A percentile compares a stretch with the other conserved stretches of the same genome.
Evolutionary conservation across 2,888 invertebrate species (phyloP).

Genomic region (Parnassius apollo): DNA sequence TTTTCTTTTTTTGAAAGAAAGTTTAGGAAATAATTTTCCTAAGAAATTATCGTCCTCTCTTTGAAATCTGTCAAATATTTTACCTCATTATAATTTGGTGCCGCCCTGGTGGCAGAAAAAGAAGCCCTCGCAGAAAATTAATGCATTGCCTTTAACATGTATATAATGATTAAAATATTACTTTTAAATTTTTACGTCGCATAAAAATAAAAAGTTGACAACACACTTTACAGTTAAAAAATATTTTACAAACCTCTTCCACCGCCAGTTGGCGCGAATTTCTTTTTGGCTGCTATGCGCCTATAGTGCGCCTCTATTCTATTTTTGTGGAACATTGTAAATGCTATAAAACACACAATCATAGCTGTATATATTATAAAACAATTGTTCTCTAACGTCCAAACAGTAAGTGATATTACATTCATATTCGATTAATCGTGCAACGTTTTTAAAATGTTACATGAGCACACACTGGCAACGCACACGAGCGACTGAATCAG

Average conservation of each 20-base stretch:
- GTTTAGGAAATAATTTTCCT: too few species aligned
- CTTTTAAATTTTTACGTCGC: too few species aligned
- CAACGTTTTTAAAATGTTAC: conserved; percentile 11
- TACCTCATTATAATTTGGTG: too few species aligned
- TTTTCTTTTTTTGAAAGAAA: too few species aligned
- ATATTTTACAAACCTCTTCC: conserved; percentile 52
- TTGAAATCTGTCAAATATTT: too few species aligned
- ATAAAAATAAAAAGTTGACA: too few species aligned
- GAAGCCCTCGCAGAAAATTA: too few species aligned
- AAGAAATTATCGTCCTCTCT: too few species aligned
- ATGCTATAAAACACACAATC: conserved; percentile 60
- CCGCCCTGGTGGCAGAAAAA: too few species aligned
- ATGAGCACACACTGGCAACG: conserved; percentile 12
- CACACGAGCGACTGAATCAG: conserved; percentile 21
- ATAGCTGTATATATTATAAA: conserved; percentile 63
- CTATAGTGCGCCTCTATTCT: conserved; percentile 55
- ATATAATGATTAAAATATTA: too few species aligned
- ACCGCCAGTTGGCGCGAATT: conserved; percentile 47
- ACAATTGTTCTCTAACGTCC: conserved; percentile 71
- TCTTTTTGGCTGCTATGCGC: conserved; percentile 49
- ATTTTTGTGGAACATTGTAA: conserved; percentile 67
- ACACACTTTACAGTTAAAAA: too few species aligned
- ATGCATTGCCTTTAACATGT: too few species aligned
- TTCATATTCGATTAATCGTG: conserved; percentile 52
- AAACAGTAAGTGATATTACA: conserved; percentile 61